Evolutionary conservation across 2,888 invertebrate genomes (phyloP), one percentile per base, ranked within the genome.

Genomic region (Hedya salicella): DNA sequence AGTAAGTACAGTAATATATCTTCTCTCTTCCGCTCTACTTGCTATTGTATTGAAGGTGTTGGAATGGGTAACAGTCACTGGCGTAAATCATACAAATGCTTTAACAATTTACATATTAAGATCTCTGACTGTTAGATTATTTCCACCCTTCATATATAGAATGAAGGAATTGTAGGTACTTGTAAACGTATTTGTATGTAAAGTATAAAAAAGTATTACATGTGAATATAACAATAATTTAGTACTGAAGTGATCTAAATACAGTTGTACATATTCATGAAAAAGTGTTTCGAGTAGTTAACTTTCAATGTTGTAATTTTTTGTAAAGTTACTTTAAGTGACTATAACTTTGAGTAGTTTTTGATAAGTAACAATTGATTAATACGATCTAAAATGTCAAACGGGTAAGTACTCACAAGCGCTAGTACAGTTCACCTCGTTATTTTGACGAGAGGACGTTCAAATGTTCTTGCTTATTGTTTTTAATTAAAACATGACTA

Each of bases 331-430:
- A 85, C 74, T 86, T 85, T 87, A 88, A 86, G 86, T 85, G 77
- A 82, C 71, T 82, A 84, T 88, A 74, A 83, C 85, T 88, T 88
- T 78, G 81, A 78, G 92, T 91, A 92, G 92, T 90, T 92, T 92
- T 92, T 91, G 89, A 91, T 91, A 91, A 90, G 88, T 89, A 86
- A 89, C 86, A 85, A 89, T 89, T 86, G 80, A 87, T 83, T 85
- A 83, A 72, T 82, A 81, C 13, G 44, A 60, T 39, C 52, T 46
- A 52, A 59, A 80, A 82, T 75, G 78, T 74, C 77, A 76, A 78
- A 80, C 83, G 89, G 89, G 86, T 87, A 88, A 86, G 89, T 89
- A 85, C 82, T 69, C 46, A 68, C 52, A 48, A 70, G 68, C 32
- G 54, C 69, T 68, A 39, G 53, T 17, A 9, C 9, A 16, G n/a